phyloP scores from a whole-genome alignment of 2,888 invertebrate genomes.

The Argyra leucocephala region DNA sequence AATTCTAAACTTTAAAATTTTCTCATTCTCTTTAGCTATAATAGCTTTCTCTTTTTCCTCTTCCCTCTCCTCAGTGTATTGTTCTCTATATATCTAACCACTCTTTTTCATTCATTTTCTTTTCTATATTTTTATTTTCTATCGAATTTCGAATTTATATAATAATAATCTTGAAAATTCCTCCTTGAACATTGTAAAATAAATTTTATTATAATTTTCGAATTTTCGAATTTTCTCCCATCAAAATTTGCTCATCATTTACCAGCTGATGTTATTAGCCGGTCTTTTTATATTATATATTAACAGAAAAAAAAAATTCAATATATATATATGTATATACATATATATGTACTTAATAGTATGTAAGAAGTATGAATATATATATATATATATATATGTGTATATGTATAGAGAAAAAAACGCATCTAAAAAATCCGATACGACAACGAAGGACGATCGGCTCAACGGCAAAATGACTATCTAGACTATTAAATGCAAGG shows the following conservation, averaged over 20 bases:
- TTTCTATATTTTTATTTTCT: neutral
- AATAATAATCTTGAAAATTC: neutral
- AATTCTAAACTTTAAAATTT: too few relatives aligned
- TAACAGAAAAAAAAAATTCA: too few relatives aligned
- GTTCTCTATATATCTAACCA: too few relatives aligned
- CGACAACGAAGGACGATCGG: slow-evolving; percentile 1
- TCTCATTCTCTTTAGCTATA: too few relatives aligned
- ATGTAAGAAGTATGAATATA: neutral
- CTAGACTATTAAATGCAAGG: neutral
- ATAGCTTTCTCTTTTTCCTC: neutral
- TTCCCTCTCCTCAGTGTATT: neutral
- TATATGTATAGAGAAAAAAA: neutral
- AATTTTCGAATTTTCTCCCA: slow-evolving; percentile 4
- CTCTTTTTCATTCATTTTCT: too few relatives aligned
- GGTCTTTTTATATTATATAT: neutral
- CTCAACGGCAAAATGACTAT: neutral
- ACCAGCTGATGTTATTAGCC: slow-evolving; percentile 6
- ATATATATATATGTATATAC: neutral
- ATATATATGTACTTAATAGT: neutral
- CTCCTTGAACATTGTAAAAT: neutral
- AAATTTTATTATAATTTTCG: neutral
- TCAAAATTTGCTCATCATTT: slow-evolving; percentile 7
- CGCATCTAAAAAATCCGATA: neutral
- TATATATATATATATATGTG: too few relatives aligned
- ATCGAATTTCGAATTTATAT: neutral